Conservation (phyloP, 2,888 invertebrate species). For the Drosophila kuntzei region DNA sequence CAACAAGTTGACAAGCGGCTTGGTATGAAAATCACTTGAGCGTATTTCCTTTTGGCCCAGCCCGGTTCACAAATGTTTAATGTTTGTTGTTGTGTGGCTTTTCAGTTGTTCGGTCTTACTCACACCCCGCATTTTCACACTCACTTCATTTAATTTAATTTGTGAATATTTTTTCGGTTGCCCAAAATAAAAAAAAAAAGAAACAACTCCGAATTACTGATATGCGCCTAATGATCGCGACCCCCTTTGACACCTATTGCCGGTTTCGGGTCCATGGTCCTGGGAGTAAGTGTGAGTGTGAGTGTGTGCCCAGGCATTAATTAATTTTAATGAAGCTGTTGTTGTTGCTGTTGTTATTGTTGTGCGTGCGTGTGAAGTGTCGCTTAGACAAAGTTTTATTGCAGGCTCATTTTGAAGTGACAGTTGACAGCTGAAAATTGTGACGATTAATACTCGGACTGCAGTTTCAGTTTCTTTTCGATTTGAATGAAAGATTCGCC, state of each 20-base stretch:
- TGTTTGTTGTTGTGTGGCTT: constrained; percentile 56
- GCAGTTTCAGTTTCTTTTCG: constrained; percentile 32
- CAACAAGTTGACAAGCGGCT: constrained; percentile 41
- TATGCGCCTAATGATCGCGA: constrained; percentile 69
- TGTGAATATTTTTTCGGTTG: constrained; percentile 72
- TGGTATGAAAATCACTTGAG: constrained; percentile 79
- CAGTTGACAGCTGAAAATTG: constrained; percentile 72
- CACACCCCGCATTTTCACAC: constrained; percentile 70
- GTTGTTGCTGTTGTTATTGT: constrained; percentile 48
- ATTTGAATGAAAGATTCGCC: constrained; percentile 40
- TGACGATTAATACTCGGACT: constrained; percentile 62
- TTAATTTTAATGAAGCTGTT: constrained; percentile 83
- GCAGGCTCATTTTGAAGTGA: constrained; percentile 54
- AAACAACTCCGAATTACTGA: constrained; percentile 49
- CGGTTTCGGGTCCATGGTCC: constrained; percentile 34
- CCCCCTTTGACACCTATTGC: constrained; percentile 56
- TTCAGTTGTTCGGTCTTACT: constrained; percentile 43
- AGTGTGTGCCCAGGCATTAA: constrained; percentile 80
- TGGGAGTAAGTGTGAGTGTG: constrained; percentile 37
- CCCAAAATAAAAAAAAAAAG: constrained; percentile 9
- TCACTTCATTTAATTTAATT: constrained; percentile 81
- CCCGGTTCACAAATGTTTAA: constrained; percentile 46
- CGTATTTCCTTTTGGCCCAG: constrained; percentile 76
- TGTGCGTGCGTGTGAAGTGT: constrained; percentile 72
- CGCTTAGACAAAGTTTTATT: constrained; percentile 60